Evolutionary conservation across 2,888 invertebrate species (phyloP), one percentile per base, ranked within the genome.

Genomic region (Marasmarcha lunaedactyla): DNA sequence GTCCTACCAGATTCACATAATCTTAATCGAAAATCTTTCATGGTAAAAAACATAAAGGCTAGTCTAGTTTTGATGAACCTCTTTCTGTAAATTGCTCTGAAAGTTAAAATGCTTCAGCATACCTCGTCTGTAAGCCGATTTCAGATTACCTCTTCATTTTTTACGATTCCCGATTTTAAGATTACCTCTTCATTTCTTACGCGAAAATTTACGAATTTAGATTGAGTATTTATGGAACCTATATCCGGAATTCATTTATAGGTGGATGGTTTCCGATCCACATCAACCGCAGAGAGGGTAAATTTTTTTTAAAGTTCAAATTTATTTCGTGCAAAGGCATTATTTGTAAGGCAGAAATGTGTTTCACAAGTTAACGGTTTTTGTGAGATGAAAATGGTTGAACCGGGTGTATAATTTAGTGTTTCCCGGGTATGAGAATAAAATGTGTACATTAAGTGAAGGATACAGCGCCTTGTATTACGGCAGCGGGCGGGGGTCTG

Each of bases 171-270:
- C 55, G 50, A n/a, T n/a, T 68, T 68, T 63, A 58, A 59, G 60
- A 67, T 66, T 63, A 65, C 59, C 63, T 63, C 62, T 67, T 65
- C 59, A 64, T 65, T 68, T 72, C 72, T 59, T 69, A 64, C 62
- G 55, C 59, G 62, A 70, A 70, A 68, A 70, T 68, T 68, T 64
- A 66, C 67, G 66, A 70, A 72, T 73, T 74, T 72, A 70, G 63
- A 71, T 70, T 71, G 65, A 68, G 69, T 73, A 71, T 73, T 72
- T 72, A 73, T 71, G 67, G 66, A 68, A 68, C 66, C 61, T 62
- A 66, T 71, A 69, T 69, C 63, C 34, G 63, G 66, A 69, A 70
- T 69, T 70, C 65, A 65, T 71, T 69, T 69, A 69, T 65, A 61
- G 62, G 59, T 48, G 59, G 61, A 60, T 59, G 52, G 61, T 57